Evolutionary conservation across 2,888 invertebrate species (phyloP).

Genomic region (Scaptomyza reducta): DNA sequence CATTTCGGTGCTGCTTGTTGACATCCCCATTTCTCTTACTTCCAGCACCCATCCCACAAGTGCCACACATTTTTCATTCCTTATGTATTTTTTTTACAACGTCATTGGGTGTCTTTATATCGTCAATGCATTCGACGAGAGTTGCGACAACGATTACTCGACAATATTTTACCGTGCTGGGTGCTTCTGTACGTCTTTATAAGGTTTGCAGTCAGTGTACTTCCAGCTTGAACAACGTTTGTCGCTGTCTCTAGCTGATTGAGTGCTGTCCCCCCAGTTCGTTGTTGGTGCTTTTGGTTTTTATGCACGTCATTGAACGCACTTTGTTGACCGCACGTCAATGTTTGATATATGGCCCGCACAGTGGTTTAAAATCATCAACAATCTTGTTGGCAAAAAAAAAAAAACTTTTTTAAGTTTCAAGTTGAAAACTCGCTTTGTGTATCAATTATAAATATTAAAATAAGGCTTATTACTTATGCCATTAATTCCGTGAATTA

Average conservation of each 20-base stretch:
- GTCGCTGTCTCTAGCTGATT: conserved; percentile 61
- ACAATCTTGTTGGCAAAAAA: background rate
- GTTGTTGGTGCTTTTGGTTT: conserved; percentile 48
- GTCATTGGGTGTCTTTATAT: conserved; percentile 64
- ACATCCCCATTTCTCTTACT: conserved; percentile 34
- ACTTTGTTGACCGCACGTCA: conserved; percentile 79
- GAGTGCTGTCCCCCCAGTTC: conserved; percentile 57
- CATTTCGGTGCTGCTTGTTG: conserved; percentile 32
- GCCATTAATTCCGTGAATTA: too few species aligned
- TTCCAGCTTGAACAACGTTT: conserved; percentile 31
- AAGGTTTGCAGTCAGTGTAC: conserved; percentile 47
- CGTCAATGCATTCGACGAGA: conserved; percentile 53
- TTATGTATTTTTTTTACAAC: conserved; percentile 39
- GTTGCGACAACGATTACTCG: conserved; percentile 78
- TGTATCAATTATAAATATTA: too few species aligned
- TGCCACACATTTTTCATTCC: conserved; percentile 7
- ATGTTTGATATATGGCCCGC: conserved; percentile 63
- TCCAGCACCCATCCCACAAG: background rate
- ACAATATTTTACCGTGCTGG: conserved; percentile 74
- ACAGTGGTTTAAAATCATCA: conserved; percentile 51
- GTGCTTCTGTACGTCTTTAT: conserved; percentile 45
- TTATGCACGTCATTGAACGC: conserved; percentile 80
- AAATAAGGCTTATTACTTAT: too few species aligned
- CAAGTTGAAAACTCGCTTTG: too few species aligned
- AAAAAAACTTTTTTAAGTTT: too few species aligned